A percentile compares a stretch with the other conserved stretches of the same genome.
Conservation (phyloP, 2,113 vertebrate genomes). For the Oceanodroma tethys region DNA sequence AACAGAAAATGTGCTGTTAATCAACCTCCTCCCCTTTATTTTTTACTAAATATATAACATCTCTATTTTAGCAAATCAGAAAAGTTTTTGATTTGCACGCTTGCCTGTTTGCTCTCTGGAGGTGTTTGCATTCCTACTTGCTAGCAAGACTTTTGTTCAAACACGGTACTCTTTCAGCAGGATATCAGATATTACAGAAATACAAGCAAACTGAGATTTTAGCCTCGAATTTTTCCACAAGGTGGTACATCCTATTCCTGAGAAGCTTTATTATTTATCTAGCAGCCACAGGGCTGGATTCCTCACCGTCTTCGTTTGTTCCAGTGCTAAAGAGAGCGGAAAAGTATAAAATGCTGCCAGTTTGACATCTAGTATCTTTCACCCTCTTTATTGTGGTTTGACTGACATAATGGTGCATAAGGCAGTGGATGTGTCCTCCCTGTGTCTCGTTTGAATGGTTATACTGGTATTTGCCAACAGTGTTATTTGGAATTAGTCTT, state of each 20-base stretch:
- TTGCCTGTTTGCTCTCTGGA: neutral
- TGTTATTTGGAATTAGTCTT: neutral
- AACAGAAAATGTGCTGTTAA: neutral
- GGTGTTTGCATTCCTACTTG: neutral
- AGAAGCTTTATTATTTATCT: neutral
- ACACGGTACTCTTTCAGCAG: neutral
- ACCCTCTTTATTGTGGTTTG: neutral
- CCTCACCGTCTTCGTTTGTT: neutral
- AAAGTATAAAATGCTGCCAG: neutral
- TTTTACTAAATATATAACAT: neutral
- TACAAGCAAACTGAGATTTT: neutral
- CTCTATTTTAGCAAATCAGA: neutral
- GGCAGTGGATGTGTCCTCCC: neutral
- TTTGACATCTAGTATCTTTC: neutral
- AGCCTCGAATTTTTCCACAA: neutral
- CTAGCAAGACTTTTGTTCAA: neutral
- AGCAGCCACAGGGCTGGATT: neutral
- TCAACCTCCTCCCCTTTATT: neutral
- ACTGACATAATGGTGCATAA: neutral
- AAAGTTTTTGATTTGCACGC: neutral
- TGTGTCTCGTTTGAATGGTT: neutral
- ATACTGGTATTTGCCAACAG: neutral
- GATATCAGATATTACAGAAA: neutral
- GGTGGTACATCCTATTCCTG: neutral
- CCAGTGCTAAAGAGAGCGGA: neutral